phyloP scores from a whole-genome alignment of 2,888 invertebrate genomes.

The Conchocele bisecta region DNA sequence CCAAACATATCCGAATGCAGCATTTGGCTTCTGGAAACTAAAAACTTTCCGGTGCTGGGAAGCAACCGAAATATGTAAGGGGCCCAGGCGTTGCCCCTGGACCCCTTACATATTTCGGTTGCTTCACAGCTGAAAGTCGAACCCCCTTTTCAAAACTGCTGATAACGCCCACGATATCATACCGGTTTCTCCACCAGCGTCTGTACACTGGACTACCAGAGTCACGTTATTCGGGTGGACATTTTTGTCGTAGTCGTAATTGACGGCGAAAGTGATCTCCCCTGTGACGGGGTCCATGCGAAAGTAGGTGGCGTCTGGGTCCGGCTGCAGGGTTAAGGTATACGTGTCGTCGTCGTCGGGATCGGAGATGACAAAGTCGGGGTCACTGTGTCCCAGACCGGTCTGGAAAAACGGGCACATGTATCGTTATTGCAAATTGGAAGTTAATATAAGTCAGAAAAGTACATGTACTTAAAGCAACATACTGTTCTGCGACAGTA shows the following conservation, averaged over 20 bases:
- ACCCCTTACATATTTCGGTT: no score
- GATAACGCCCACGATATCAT: no score
- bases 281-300: slow-evolving; percentile 45
- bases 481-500: no score
- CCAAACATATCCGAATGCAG: no score
- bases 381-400: slow-evolving; percentile 23
- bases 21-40: no score
- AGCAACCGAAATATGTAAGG: no score
- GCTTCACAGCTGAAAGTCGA: no score
- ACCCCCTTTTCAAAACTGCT: no score
- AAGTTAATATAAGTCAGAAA: neutral
- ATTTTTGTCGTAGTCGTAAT: slow-evolving; percentile 57
- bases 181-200: slow-evolving; percentile 41
- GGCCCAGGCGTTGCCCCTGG: no score
- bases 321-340: slow-evolving; percentile 32
- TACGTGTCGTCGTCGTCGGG: slow-evolving; percentile 42
- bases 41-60: no score
- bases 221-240: slow-evolving; percentile 40
- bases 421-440: no score
- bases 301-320: slow-evolving; percentile 47
- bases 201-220: slow-evolving; percentile 48
- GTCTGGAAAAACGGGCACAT: slow-evolving; percentile 27
- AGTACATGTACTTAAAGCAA: no score
- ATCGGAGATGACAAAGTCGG: slow-evolving; percentile 50
- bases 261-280: slow-evolving; percentile 42